phyloP scores from a whole-genome alignment of 92 coral and sea anemone species.

The Paragorgia papillata region DNA sequence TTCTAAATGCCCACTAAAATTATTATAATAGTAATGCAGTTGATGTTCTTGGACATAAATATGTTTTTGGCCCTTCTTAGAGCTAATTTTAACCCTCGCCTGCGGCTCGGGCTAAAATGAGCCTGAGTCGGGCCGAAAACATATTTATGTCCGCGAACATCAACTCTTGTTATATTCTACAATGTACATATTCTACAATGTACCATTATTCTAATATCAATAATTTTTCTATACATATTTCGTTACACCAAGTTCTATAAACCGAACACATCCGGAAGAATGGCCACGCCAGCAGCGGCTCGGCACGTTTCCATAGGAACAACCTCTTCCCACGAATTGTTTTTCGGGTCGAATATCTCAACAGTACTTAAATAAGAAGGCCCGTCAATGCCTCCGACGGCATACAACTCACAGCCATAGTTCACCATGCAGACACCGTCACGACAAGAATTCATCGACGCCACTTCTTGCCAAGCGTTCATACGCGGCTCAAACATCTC shows the following conservation, averaged over 20 bases:
- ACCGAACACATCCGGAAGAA: conserved; percentile 55
- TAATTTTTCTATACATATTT: too few relatives aligned
- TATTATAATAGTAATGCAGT: too few relatives aligned
- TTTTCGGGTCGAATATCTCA: conserved; percentile 93
- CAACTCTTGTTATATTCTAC: too few relatives aligned
- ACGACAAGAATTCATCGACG: conserved; percentile 87
- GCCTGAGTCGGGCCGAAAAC: too few relatives aligned
- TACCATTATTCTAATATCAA: too few relatives aligned
- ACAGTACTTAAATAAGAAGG: conserved; percentile 98
- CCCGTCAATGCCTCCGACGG: conserved; percentile 99
- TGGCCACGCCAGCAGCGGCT: conserved; percentile 99
- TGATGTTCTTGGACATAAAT: too few relatives aligned
- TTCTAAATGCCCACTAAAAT: too few relatives aligned
- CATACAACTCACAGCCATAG: conserved; percentile 96
- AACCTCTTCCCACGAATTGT: conserved; percentile 86
- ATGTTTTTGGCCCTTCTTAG: too few relatives aligned
- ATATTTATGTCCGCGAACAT: too few relatives aligned
- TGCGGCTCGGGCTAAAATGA: too few relatives aligned
- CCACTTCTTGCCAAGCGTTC: conserved; percentile 90
- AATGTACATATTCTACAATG: too few relatives aligned
- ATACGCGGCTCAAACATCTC: conserved; percentile 98
- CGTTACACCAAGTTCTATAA: conserved; percentile 7
- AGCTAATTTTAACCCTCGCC: too few relatives aligned
- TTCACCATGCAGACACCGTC: conserved; percentile 97
- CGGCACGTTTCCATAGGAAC: conserved; percentile 91